These are phyloP conservation scores for Meleagris gallopavo DNA, from an alignment of 2,113 vertebrate genomes.

Conservation along the genomic window DNA sequence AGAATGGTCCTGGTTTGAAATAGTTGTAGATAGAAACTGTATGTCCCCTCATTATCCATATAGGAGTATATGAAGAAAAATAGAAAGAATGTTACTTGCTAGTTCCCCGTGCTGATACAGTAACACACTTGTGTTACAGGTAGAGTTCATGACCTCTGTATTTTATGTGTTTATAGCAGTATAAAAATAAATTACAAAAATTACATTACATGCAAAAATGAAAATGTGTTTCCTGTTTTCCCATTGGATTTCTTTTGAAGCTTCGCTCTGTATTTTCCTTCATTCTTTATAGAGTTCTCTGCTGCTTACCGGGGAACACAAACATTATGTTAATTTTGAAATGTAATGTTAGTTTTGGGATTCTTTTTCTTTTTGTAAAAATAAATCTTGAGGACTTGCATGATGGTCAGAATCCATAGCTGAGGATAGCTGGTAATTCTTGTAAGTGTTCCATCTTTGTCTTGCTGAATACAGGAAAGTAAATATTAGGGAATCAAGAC, in stretches of 20 bases:
- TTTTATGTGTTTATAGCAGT: neutral
- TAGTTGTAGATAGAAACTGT: neutral
- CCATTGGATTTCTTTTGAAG: neutral
- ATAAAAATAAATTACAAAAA: neutral
- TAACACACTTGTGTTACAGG: neutral
- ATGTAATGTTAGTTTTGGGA: neutral
- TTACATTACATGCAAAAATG: neutral
- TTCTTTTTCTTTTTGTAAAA: neutral
- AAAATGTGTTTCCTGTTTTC: neutral
- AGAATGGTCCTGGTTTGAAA: neutral
- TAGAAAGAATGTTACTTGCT: neutral
- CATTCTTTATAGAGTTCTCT: too few species aligned
- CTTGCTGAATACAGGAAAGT: neutral
- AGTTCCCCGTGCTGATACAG: neutral
- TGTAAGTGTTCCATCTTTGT: neutral
- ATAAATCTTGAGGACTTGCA: neutral
- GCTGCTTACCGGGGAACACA: neutral
- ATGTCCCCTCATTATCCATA: neutral
- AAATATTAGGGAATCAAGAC: neutral
- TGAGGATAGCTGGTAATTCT: neutral
- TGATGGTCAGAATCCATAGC: neutral
- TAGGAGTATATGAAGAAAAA: neutral
- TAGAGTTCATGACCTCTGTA: neutral
- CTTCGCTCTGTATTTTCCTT: neutral
- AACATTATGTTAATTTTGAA: neutral